Evolutionary conservation across 1,140 invertebrate species (phyloP), one percentile per base, ranked within the genome.

Genomic region (Drosophila jambulina): DNA sequence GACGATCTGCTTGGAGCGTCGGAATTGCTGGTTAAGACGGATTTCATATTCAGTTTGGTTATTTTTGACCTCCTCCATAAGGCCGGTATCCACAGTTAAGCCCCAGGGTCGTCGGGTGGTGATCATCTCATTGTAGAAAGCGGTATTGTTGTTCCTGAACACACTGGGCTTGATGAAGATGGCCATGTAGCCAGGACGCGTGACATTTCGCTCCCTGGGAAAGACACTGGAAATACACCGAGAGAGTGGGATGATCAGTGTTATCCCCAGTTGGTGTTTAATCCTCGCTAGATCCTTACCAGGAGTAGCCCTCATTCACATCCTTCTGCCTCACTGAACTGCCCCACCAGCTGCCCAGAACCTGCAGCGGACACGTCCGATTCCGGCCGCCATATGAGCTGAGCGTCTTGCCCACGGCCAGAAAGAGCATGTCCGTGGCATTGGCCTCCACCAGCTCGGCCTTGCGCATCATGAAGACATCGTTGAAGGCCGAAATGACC

Each of bases 341-440:
- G 21, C 79, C 84, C 84, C 84, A 88, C 84, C 84, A 88, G 19
- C 63, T 62, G 40, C 84, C 84, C 4, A 88, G n/a, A 8, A 86
- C 83, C 1, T 45, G 57, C 23, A 86, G 60, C 0, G 83, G 83
- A 43, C 83, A 86, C 21, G 71, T 46, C 0, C 83, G 71, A 61
- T 86, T 82, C 1, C 19, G 60, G 7, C 83, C 83, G 4, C 57
- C 12, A 27, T 70, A 68, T 17, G 64, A 40, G 23, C 63, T 48
- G 1, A 86, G 36, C 2, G 79, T 64, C 43, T 82, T 68, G 17
- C 83, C 83, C 17, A 86, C 71, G 15, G 83, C 74, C 1, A 53
- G 9, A 9, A 63, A 88, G 0, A 88, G 38, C 17, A 88, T 59
- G 40, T 88, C 80, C 23, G 84, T 81, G 25, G 84, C 80, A 40